phyloP scores from a whole-genome alignment of 2,113 vertebrate genomes.

The Dolichallabes microphthalmus region DNA sequence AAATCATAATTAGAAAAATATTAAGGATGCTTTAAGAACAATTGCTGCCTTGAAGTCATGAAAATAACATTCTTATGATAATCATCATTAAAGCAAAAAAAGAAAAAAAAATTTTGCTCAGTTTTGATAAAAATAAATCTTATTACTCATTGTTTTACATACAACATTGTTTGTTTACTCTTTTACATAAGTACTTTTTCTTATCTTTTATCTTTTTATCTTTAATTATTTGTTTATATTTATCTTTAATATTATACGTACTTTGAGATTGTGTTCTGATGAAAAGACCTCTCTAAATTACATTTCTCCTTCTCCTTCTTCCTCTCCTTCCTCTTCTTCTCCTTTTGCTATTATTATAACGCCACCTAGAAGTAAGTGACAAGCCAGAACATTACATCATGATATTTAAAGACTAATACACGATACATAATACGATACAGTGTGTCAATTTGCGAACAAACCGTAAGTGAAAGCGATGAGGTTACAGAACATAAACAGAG shows the following conservation, averaged over 20 bases:
- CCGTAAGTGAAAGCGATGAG: too few species aligned
- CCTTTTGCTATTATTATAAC: not conserved
- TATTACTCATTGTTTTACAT: not conserved
- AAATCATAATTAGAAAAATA: too few species aligned
- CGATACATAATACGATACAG: not conserved
- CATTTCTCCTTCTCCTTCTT: not conserved
- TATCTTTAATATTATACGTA: too few species aligned
- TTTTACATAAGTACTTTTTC: too few species aligned
- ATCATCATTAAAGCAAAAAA: not conserved
- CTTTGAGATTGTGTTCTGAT: too few species aligned
- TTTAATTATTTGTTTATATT: too few species aligned
- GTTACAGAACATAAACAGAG: too few species aligned
- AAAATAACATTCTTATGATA: not conserved
- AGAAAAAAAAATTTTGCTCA: too few species aligned
- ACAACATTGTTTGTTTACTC: too few species aligned
- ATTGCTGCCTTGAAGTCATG: not conserved
- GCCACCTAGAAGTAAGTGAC: not conserved
- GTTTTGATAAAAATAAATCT: not conserved
- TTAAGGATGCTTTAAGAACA: not conserved
- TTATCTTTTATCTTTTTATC: too few species aligned
- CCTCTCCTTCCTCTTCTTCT: too few species aligned
- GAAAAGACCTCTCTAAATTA: too few species aligned
- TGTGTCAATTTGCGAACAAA: not conserved
- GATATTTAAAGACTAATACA: not conserved
- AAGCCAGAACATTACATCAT: not conserved